These are phyloP conservation scores for Spisula subtruncata DNA, from an alignment of 2,888 invertebrate genomes.

Conservation along the genomic window DNA sequence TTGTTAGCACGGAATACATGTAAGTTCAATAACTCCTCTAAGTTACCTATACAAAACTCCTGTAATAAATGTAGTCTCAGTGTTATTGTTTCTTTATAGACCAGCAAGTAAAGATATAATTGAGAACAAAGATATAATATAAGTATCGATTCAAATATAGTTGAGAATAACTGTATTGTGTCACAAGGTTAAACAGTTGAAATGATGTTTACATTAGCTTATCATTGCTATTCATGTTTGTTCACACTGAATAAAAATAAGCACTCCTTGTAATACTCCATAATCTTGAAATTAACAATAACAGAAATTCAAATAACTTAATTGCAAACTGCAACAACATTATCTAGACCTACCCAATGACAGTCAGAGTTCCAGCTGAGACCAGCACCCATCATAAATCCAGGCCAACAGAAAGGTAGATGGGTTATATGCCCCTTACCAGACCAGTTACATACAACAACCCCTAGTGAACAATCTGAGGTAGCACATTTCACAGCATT, in stretches of 20 bases:
- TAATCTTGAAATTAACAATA: no score
- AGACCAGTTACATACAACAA: slow-evolving; percentile 90
- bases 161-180: no score
- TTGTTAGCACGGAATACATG: slow-evolving; percentile 89
- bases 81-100: not conserved
- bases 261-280: no score
- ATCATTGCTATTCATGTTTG: no score
- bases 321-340: not conserved
- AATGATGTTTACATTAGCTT: no score
- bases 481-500: slow-evolving; percentile 89
- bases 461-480: slow-evolving; percentile 89
- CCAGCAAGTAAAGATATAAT: no score
- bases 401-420: slow-evolving; percentile 90
- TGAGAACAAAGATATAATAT: no score
- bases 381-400: slow-evolving; percentile 90
- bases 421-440: slow-evolving; percentile 90
- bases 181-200: no score
- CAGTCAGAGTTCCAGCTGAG: slow-evolving; percentile 90
- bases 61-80: slow-evolving; percentile 75
- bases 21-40: slow-evolving; percentile 89
- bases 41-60: slow-evolving; percentile 89
- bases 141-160: no score
- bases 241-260: no score
- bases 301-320: no score
- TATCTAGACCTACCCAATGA: slow-evolving; percentile 86